phyloP scores from a whole-genome alignment of 2,888 invertebrate species.

The Drosophila parthenogenetica region DNA sequence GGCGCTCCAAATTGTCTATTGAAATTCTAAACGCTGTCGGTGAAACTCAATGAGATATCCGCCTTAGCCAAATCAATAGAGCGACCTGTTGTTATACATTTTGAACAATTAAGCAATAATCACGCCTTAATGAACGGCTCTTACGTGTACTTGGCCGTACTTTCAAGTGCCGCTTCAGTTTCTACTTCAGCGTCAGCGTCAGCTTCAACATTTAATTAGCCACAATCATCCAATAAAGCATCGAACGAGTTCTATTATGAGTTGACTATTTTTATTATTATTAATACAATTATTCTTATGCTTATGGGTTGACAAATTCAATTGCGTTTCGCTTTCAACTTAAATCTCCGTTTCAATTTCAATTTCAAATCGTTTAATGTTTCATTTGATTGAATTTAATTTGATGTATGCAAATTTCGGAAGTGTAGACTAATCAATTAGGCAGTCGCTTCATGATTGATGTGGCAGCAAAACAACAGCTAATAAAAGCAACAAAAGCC shows the following conservation, averaged over 20 bases:
- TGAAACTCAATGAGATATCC: conserved; percentile 65
- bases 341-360: conserved; percentile 12
- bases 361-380: conserved; percentile 28
- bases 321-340: conserved; percentile 36
- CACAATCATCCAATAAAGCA: conserved; percentile 45
- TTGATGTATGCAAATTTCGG: conserved; percentile 62
- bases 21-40: conserved; percentile 57
- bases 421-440: conserved; percentile 62
- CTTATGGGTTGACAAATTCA: conserved; percentile 27
- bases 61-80: conserved; percentile 64
- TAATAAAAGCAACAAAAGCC: conserved; percentile 7
- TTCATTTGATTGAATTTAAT: conserved; percentile 26
- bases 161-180: conserved; percentile 73
- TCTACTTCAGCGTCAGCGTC: conserved; percentile 31
- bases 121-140: conserved; percentile 70
- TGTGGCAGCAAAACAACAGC: conserved; percentile 32
- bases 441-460: conserved; percentile 63
- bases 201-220: conserved; percentile 70
- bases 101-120: conserved; percentile 78
- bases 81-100: conserved; percentile 46
- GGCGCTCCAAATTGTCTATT: conserved; percentile 43
- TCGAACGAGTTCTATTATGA: conserved; percentile 46
- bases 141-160: conserved; percentile 24
- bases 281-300: neutral
- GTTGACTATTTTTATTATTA: conserved; percentile 16